Evolutionary conservation across 1,140 invertebrate genomes (phyloP), one percentile per base, ranked within the genome.

Genomic region (Leptopilina boulardi): DNA sequence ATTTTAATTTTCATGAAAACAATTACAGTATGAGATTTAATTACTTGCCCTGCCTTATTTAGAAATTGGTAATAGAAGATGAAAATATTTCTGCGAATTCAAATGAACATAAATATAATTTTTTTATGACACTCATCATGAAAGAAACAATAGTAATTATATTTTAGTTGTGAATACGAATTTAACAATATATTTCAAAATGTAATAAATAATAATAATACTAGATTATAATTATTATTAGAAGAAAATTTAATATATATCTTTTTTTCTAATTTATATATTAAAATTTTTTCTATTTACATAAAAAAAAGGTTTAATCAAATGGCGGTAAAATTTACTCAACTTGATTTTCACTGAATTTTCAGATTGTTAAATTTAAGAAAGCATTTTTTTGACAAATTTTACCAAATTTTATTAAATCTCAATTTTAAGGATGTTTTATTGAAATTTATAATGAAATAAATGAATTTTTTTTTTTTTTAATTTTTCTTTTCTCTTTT

Each of bases 401-500:
- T 30, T 30, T 30, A 30, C 2, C 26, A 5, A 5, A 30, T 30
- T 30, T 42, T n/a, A n/a, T n/a, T n/a, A n/a, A 38, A 38, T 38
- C 34, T 4, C 34, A 9, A 42, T 42, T 42, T 42, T 11, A 42
- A 11, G 13, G 30, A 34, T 34, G 6, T 34, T 66, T 1, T 66
- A 56, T 56, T 56, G 9, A 23, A 51, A 51, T 73, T 13, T 44
- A 6, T 51, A 15, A 23, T 21, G 18, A 51, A 18, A 47, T 51
- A 47, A 21, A 73, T 47, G 5, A 19, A n/a, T 73, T 21, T 47
- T 73, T 73, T 42, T 23, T 47, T 18, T 51, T 18, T 44, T 51
- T 73, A 26, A 47, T 54, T 73, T 18, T 74, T 66, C 23, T 34
- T 71, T 74, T 76, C 6, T 74, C 8, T 85, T 88, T 82, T 90